A percentile compares a stretch with the other conserved stretches of the same genome.
Evolutionary conservation across 2,797 vertebrate species (phyloP).

Genomic region (Pachyuromys duprasi): DNA sequence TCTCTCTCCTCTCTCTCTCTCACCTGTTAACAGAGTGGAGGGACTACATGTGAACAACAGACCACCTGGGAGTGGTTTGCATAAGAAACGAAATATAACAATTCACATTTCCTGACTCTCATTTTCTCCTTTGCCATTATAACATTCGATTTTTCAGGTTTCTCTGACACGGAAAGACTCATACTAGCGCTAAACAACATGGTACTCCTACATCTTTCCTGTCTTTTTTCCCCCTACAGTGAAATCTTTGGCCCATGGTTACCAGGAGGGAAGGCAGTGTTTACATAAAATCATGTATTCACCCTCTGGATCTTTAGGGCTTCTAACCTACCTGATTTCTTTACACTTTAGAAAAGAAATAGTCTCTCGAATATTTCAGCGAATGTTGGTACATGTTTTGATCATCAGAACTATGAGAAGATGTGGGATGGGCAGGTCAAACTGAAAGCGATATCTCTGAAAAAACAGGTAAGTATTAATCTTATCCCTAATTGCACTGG

Average conservation of each 20-base stretch:
- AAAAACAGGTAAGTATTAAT: conserved; percentile 1
- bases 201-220: not conserved
- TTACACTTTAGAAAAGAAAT: conserved; percentile 3
- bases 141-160: conserved; percentile 38
- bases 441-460: conserved; percentile 29
- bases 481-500: not conserved
- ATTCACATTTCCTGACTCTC: not conserved
- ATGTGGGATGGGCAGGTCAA: not conserved
- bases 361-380: conserved; percentile 24
- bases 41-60: not conserved
- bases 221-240: not conserved
- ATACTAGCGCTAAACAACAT: conserved; percentile 17
- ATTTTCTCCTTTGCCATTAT: conserved; percentile 15
- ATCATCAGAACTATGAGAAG: conserved; percentile 10
- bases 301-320: not conserved
- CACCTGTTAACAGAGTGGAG: not conserved
- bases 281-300: conserved; percentile 15
- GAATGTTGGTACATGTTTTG: not conserved
- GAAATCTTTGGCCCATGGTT: conserved; percentile 42
- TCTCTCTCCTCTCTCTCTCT: not conserved
- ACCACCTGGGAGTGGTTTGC: not conserved
- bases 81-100: not conserved
- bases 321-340: conserved; percentile 16
- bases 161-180: conserved; percentile 23
- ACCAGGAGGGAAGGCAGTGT: conserved; percentile 36